Conservation (phyloP, 2,888 invertebrate genomes). For the Zhengitettix transpicula region DNA sequence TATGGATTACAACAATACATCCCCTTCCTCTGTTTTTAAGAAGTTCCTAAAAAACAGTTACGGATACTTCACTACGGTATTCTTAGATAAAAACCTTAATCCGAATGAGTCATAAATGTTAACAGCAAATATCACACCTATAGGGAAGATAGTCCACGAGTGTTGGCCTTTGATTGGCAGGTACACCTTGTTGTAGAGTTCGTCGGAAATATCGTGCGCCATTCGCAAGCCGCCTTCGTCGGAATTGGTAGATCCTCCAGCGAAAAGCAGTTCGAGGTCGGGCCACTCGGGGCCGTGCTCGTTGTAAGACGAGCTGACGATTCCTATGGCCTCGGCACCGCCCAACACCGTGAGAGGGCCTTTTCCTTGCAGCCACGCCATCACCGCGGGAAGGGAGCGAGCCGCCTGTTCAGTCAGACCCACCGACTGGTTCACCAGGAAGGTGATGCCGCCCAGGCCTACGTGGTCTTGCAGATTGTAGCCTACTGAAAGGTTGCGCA, state of each 20-base stretch:
- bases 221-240: conserved; percentile 48
- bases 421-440: conserved; percentile 63
- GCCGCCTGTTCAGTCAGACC: conserved; percentile 63
- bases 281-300: conserved; percentile 52
- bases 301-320: conserved; percentile 71
- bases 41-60: no score
- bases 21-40: no score
- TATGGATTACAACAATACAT: no score
- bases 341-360: conserved; percentile 68
- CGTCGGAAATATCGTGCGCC: conserved; percentile 11
- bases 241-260: conserved; percentile 67
- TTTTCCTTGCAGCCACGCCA: conserved; percentile 65
- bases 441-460: conserved; percentile 69
- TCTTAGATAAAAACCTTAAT: no score
- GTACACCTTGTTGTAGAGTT: conserved; percentile 7
- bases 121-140: neutral
- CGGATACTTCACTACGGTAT: no score
- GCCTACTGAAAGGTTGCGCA: conserved; percentile 54
- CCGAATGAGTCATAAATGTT: no score
- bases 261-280: conserved; percentile 75
- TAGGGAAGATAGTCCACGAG: neutral
- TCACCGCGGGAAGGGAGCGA: conserved; percentile 47
- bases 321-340: conserved; percentile 74
- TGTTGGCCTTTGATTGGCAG: neutral
- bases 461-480: conserved; percentile 62